These are phyloP conservation scores for Anneissia japonica DNA, from an alignment of 35 echinoderm and acorn worm genomes.

Conservation along the genomic window DNA sequence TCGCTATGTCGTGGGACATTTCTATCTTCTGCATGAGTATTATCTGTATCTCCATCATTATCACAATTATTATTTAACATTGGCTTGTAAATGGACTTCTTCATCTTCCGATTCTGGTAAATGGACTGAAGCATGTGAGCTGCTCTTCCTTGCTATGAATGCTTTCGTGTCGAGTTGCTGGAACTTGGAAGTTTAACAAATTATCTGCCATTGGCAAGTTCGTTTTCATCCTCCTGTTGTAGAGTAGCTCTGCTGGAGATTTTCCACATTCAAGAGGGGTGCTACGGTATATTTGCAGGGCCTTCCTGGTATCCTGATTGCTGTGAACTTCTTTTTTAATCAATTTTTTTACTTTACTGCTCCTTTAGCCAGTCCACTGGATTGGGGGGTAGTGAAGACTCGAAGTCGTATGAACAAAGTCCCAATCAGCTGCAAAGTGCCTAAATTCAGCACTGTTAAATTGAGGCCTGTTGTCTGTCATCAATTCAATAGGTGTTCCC, in stretches of 20 bases:
- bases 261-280: neutral
- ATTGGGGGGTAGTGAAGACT: constrained; percentile 41
- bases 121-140: too few relatives aligned
- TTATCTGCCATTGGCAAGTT: neutral
- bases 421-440: constrained; percentile 34
- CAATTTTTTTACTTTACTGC: constrained; percentile 51
- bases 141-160: too few relatives aligned
- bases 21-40: too few relatives aligned
- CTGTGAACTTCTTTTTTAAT: constrained; percentile 29
- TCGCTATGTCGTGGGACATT: too few relatives aligned
- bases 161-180: too few relatives aligned
- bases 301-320: neutral
- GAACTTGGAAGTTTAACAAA: neutral
- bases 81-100: too few relatives aligned
- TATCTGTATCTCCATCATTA: too few relatives aligned
- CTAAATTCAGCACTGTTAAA: constrained; percentile 32
- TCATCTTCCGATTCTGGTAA: too few relatives aligned
- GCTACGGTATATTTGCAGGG: neutral
- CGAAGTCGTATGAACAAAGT: constrained; percentile 46
- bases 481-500: constrained; percentile 34
- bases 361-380: constrained; percentile 54
- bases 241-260: neutral
- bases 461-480: constrained; percentile 70
- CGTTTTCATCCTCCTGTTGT: neutral
- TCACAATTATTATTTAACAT: too few relatives aligned